Base-by-base conservation (phyloP, 1,140 invertebrate species). In the Drosophila baimaii region DNA sequence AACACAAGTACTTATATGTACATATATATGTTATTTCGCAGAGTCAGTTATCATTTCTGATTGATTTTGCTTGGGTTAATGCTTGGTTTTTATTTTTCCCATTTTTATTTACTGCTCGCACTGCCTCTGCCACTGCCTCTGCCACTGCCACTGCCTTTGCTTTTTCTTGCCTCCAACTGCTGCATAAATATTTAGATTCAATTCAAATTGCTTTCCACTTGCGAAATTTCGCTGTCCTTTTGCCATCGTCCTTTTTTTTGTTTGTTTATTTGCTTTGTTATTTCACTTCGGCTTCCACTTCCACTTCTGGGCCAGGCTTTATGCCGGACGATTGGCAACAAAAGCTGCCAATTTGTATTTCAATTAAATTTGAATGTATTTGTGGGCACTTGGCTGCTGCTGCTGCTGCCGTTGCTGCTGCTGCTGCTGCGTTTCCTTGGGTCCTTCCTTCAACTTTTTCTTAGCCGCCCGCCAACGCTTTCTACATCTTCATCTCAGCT, bases 341-440 rank as follows among this genome's bases (percentile, higher is more conserved):
- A 88, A 78, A 69, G 75, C 66, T 73, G 68, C 57, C 83, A 86
- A 88, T 83, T 83, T 83, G 80, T 83, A 79, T 78, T 82, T 83
- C 79, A 83, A 79, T 88, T 82, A 79, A 82, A 88, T 82, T 86
- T 73, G 77, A 88, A 63, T 79, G 80, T 88, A 82, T 62, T 51
- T 75, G 76, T 55, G 41, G 74, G 75, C 76, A 78, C 76, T 77
- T 78, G 74, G 65, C 65, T 77, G 73, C 41, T 71, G 31, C 27
- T 31, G 3, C 43, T 31, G 25, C 37, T 39, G 13, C 51, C 39
- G 31, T n/a, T 77, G 73, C 41, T 71, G 31, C 27, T 31, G 3
- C 43, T 31, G 25, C 37, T 39, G 13, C 51, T 54, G 31, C 51
- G 35, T 49, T 69, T n/a, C 37, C 39, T 41, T 21, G 17, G n/a